Evolutionary conservation across 2,888 invertebrate species (phyloP), one percentile per base, ranked within the genome.

Genomic region (Oxystoma pomonae): DNA sequence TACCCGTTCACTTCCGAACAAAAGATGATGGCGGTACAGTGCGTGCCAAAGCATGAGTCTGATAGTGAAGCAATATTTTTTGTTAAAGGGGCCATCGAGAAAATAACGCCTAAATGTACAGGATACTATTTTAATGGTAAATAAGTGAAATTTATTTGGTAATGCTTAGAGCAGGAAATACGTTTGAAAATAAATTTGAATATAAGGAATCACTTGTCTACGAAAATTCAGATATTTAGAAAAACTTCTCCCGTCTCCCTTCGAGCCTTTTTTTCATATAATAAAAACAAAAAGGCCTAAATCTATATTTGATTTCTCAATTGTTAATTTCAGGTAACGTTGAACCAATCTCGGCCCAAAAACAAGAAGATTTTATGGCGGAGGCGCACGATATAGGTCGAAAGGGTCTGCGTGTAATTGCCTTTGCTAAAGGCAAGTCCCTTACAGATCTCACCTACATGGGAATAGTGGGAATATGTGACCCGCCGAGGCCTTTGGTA

Each of bases 11-110:
- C 90, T 72, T 98, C 98, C 0, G 99, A 99, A 75, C 94, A 95
- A 67, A 99, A 98, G 82, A 94, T 95, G 89, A 99, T 99, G 99
- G 94, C 95, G 2, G 98, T 99, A 20, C 94, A 92, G 80, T 95
- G 94, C 77, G 86, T 89, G 16, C 88, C 91, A 0, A 93, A 92
- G 75, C 91, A 90, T 76, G 85, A 85, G 62, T 89, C 90, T 72
- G 86, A 85, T 55, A 89, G 88, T 71, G 88, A 90, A 74, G 93
- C 94, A 77, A 85, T 92, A 51, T 91, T 87, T 75, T 97, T 96
- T 79, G 93, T 96, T 49, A 99, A 99, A 81, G 98, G 99, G 7
- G 97, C 98, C 1, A 82, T 96, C 1, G 98, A 99, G 80, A 90
- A 90, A 72, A 84, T 99, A 1, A 78, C 99, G 65, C 91, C 92